Base-by-base conservation (phyloP, 2,113 vertebrate genomes). In the Canis aureus region DNA sequence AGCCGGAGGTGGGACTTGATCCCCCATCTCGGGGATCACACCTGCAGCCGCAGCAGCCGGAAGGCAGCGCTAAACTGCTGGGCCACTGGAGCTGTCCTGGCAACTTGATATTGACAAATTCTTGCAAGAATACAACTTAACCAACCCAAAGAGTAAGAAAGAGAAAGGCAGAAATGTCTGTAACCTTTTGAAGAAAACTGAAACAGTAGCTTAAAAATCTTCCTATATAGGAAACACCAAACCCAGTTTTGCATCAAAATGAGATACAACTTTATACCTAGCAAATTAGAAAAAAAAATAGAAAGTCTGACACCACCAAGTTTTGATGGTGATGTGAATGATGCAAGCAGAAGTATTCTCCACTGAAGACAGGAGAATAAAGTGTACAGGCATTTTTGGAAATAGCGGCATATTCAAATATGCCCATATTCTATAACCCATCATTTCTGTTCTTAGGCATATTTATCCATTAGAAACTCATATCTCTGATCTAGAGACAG, bases 141-240 rank as follows among this genome's bases (percentile, higher is more conserved):
- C 25, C 73, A 96, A 74, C 13, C 32, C 51, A 64, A 74, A 38
- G n/a, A 82, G 73, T 22, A 73, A 74, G 27, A 88, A 80, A 80
- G 35, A 59, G 29, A 78, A 51, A 74, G 43, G 20, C 66, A 88
- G 79, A 43, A 88, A 92, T 82, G 51, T n/a, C 82, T 95, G 20
- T n/a, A 92, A 66, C 27, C 57, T 74, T 82, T 82, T 43, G 43
- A 88, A 96, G 87, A 66, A 92, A 92, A 73, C 71, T n/a, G 27
- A 88, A 82, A 73, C 64, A 92, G 64, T 62, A 87, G 83, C 76
- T 96, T 81, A 82, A 80, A 92, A 92, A 82, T 82, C 76, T 96
- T 92, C 49, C 73, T 71, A 74, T n/a, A 60, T 51, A 89, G 35
- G 32, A 81, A 88, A 81, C 27, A 92, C 35, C 16, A 88, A 57